Conservation (phyloP, 2,888 invertebrate genomes). For the Liposcelis brunnea region DNA sequence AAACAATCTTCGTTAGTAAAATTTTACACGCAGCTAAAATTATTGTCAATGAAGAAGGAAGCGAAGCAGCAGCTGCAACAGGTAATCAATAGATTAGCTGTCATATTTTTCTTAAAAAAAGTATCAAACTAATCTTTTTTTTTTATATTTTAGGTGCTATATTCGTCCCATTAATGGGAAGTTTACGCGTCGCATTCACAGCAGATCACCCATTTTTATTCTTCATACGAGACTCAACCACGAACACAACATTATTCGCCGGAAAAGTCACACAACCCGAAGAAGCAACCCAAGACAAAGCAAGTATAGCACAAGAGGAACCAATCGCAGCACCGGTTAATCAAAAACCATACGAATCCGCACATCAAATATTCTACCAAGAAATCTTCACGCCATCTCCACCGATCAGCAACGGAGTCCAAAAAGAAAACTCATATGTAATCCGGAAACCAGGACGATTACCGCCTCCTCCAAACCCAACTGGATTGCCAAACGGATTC, state of each 20-base stretch:
- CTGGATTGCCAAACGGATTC: not conserved
- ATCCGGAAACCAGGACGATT: not conserved
- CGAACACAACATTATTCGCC: slow-evolving; percentile 39
- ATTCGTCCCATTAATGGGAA: slow-evolving; percentile 41
- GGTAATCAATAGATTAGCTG: slow-evolving; percentile 20
- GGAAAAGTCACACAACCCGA: slow-evolving; percentile 38
- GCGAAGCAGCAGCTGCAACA: slow-evolving; percentile 44
- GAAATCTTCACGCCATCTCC: too few relatives aligned
- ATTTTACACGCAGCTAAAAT: slow-evolving; percentile 45
- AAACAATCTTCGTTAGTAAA: slow-evolving; percentile 27
- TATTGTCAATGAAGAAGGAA: slow-evolving; percentile 46
- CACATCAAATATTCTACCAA: not conserved
- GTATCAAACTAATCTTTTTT: slow-evolving; percentile 2
- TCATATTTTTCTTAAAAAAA: not conserved
- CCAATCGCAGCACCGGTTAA: slow-evolving; percentile 30
- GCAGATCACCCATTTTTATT: slow-evolving; percentile 44
- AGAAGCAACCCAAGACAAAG: slow-evolving; percentile 4
- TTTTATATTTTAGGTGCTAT: slow-evolving; percentile 27
- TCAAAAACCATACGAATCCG: slow-evolving; percentile 33
- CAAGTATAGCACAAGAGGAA: too few relatives aligned
- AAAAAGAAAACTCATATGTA: not conserved
- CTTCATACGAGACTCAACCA: slow-evolving; percentile 39
- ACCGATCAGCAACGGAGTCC: too few relatives aligned
- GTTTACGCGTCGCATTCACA: slow-evolving; percentile 30
- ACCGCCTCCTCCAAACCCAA: not conserved